Percentiles rank a stretch among this genome's conserved stretches.
phyloP scores from a whole-genome alignment of 2,888 invertebrate species.

The Rhamnusium bicolor region DNA sequence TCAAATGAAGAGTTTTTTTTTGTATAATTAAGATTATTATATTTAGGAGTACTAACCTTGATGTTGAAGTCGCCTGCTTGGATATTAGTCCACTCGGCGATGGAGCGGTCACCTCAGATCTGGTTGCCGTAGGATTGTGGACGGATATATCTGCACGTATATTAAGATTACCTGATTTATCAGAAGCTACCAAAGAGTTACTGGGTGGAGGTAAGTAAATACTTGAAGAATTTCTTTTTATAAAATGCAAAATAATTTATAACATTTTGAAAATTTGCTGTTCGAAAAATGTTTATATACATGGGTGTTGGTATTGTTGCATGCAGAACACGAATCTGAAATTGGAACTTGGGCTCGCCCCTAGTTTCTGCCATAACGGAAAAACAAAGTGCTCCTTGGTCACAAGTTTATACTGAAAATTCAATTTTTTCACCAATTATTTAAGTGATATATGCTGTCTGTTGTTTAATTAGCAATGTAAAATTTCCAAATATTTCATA shows the following conservation, averaged over 20 bases:
- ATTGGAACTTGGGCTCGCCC: too few species aligned
- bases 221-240: not conserved
- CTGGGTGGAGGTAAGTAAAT: constrained; percentile 86
- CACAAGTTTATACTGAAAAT: too few species aligned
- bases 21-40: constrained; percentile 16
- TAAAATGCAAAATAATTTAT: constrained; percentile 6
- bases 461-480: not conserved
- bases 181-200: constrained; percentile 88
- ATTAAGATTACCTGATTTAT: constrained; percentile 85
- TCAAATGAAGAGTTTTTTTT: too few species aligned
- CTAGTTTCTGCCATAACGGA: too few species aligned
- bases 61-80: constrained; percentile 96
- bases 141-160: constrained; percentile 95
- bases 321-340: too few species aligned
- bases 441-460: not conserved
- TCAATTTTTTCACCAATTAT: too few species aligned
- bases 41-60: constrained; percentile 80
- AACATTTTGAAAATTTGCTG: too few species aligned
- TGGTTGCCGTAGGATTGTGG: constrained; percentile 96
- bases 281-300: too few species aligned
- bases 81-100: constrained; percentile 89
- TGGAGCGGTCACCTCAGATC: constrained; percentile 76
- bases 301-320: too few species aligned
- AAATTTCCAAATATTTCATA: too few species aligned
- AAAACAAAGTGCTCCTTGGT: too few species aligned